Conservation (phyloP, 1,140 invertebrate species). For the Hypothenemus hampei region DNA sequence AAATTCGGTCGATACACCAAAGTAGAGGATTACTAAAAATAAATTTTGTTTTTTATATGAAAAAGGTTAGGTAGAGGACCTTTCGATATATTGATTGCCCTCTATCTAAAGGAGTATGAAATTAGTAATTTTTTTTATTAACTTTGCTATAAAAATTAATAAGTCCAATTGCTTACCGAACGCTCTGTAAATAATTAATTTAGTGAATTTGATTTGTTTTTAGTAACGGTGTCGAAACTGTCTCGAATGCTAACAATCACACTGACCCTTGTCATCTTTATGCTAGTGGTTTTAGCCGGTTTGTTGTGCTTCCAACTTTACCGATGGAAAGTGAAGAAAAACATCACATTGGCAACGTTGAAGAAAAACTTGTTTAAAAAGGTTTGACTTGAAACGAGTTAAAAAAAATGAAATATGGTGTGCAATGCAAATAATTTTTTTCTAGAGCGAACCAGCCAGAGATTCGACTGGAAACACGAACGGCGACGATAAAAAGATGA, state of each 20-base stretch:
- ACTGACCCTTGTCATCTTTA: constrained; percentile 33
- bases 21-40: too few relatives aligned
- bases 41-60: too few relatives aligned
- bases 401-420: not conserved
- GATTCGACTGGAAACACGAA: constrained; percentile 10
- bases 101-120: too few relatives aligned
- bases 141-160: too few relatives aligned
- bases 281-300: constrained; percentile 30
- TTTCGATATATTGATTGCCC: too few relatives aligned
- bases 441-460: not conserved
- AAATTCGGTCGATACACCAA: too few relatives aligned
- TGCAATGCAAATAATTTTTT: not conserved
- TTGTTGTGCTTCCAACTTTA: constrained; percentile 33
- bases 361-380: constrained; percentile 34
- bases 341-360: constrained; percentile 33
- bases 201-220: too few relatives aligned
- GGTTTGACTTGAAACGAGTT: constrained; percentile 13
- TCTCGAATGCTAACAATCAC: constrained; percentile 33
- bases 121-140: too few relatives aligned
- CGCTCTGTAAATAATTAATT: too few relatives aligned
- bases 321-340: constrained; percentile 39
- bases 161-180: too few relatives aligned
- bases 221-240: constrained; percentile 33
- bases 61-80: too few relatives aligned
- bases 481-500: constrained; percentile 31